phyloP scores from a whole-genome alignment of 1,140 invertebrate genomes.

The Listronotus oregonensis region DNA sequence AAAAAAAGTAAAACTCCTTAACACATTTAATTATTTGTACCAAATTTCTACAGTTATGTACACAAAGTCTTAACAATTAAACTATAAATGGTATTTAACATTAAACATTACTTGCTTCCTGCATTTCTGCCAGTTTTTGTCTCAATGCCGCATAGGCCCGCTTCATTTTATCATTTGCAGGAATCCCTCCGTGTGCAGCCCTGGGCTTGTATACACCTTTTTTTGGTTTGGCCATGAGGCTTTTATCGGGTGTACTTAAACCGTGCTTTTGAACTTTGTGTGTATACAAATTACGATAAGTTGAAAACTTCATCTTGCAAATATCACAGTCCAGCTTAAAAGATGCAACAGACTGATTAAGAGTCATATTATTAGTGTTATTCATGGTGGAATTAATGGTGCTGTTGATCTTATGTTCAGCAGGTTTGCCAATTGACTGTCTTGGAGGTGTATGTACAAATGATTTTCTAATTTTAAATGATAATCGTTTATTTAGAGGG shows the following conservation, averaged over 20 bases:
- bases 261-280: constrained; percentile 45
- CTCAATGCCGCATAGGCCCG: constrained; percentile 36
- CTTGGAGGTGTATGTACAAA: constrained; percentile 26
- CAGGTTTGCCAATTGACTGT: constrained; percentile 1
- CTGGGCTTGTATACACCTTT: constrained; percentile 28
- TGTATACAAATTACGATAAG: constrained; percentile 39
- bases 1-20: no score
- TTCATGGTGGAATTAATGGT: no score
- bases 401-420: constrained; percentile 1
- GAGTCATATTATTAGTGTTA: constrained; percentile 4
- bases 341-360: constrained; percentile 1
- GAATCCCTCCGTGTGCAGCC: constrained; percentile 39
- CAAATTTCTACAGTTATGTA: background rate
- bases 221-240: constrained; percentile 25
- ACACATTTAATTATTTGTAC: no score
- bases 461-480: constrained; percentile 40
- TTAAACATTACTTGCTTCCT: background rate
- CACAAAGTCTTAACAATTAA: background rate
- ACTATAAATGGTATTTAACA: constrained; percentile 2
- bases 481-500: constrained; percentile 27
- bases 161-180: constrained; percentile 34
- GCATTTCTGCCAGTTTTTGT: constrained; percentile 32
- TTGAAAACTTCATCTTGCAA: constrained; percentile 41
- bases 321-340: constrained; percentile 39
- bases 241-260: constrained; percentile 42